These are phyloP conservation scores for Carassius auratus DNA, from an alignment of 2,113 vertebrate genomes.

Conservation along the genomic window DNA sequence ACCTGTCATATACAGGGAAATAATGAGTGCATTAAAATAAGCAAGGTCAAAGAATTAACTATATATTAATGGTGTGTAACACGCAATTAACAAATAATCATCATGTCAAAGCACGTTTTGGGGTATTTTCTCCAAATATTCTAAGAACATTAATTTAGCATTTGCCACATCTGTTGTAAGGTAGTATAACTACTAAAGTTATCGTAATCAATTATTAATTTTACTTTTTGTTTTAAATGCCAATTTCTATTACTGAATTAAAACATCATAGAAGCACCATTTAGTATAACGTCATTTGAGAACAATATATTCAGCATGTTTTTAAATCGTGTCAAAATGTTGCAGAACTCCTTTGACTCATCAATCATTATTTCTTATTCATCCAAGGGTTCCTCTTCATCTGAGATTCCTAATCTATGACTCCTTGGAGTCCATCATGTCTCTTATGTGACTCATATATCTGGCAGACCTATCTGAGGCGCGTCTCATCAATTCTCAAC, in stretches of 20 bases:
- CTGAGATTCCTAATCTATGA: conserved; percentile 14
- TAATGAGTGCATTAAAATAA: neutral
- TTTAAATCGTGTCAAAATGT: neutral
- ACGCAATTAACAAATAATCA: neutral
- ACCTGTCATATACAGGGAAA: neutral
- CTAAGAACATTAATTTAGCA: neutral
- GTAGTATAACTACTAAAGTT: neutral
- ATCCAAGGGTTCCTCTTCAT: neutral
- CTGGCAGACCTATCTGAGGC: neutral
- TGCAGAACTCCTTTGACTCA: neutral
- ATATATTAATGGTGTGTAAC: neutral
- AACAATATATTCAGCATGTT: neutral
- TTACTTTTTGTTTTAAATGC: no score
- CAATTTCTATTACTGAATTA: neutral
- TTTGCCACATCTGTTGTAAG: neutral
- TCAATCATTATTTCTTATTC: neutral
- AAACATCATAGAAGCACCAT: neutral
- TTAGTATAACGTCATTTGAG: neutral
- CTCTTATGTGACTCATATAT: conserved; percentile 32
- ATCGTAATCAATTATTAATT: neutral
- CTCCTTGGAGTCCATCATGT: neutral
- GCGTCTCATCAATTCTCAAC: conserved; percentile 39
- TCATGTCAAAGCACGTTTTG: neutral
- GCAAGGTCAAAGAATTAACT: neutral
- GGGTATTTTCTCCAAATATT: neutral